Conservation (phyloP, 2,888 invertebrate species). For the Calephelis perditalis region DNA sequence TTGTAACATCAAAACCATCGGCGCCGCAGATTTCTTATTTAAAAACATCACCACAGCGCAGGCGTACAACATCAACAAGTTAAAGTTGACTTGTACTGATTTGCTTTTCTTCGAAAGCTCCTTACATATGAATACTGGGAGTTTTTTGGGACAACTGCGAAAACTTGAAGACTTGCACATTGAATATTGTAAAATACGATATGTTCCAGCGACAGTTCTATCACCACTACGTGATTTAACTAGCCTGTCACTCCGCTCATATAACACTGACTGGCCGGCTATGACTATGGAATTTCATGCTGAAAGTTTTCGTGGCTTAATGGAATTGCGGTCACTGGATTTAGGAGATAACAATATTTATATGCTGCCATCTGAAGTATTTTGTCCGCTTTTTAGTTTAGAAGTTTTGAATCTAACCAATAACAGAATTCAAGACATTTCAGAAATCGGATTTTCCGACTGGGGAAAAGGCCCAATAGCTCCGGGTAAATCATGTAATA, state of each 20-base stretch:
- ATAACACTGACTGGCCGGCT: conserved; percentile 88
- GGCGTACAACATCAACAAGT: conserved; percentile 83
- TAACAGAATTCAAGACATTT: conserved; percentile 88
- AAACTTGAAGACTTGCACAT: conserved; percentile 85
- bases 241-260: conserved; percentile 83
- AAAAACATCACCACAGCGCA: conserved; percentile 85
- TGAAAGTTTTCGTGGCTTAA: conserved; percentile 84
- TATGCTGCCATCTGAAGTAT: conserved; percentile 83
- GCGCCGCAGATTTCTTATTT: conserved; percentile 82
- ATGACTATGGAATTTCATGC: conserved; percentile 88
- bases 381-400: conserved; percentile 85
- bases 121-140: conserved; percentile 79
- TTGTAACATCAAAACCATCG: conserved; percentile 86
- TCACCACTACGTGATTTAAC: conserved; percentile 83
- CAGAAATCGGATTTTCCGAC: conserved; percentile 86
- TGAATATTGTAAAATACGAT: conserved; percentile 87
- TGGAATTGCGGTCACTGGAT: conserved; percentile 82
- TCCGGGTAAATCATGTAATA: conserved; percentile 84
- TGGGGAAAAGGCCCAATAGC: conserved; percentile 83
- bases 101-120: conserved; percentile 86
- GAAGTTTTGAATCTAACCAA: conserved; percentile 84
- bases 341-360: conserved; percentile 88
- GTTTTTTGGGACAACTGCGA: conserved; percentile 81
- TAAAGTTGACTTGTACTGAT: conserved; percentile 85
- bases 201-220: conserved; percentile 84